Conservation (phyloP, 2,113 vertebrate species). For the Manacus vitellinus region DNA sequence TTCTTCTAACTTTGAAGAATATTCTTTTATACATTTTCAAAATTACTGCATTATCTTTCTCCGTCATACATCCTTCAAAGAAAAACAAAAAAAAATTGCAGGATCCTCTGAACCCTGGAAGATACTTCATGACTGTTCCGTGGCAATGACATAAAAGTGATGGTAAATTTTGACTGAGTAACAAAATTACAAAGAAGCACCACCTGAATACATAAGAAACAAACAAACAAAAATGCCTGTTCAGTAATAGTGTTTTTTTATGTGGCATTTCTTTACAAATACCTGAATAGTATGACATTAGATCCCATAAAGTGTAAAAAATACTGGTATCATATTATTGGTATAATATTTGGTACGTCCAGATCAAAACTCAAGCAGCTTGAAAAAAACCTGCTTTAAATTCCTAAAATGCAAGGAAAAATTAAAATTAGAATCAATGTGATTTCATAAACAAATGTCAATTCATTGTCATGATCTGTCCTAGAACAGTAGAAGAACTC, state of each 20-base stretch:
- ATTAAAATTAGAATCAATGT: neutral
- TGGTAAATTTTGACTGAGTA: neutral
- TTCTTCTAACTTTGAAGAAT: neutral
- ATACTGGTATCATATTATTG: neutral
- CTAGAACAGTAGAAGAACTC: neutral
- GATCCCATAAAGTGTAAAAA: neutral
- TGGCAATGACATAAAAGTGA: neutral
- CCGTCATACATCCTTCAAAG: neutral
- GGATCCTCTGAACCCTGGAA: neutral
- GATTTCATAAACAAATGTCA: neutral
- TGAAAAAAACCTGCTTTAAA: neutral
- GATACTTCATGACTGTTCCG: neutral
- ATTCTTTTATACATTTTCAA: neutral
- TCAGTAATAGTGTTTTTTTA: neutral
- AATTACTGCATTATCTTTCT: neutral
- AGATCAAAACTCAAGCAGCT: neutral
- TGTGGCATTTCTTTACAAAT: neutral
- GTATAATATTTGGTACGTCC: neutral
- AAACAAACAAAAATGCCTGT: neutral
- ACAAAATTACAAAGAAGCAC: neutral
- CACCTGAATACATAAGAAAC: neutral
- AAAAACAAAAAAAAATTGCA: neutral
- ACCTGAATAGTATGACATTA: neutral
- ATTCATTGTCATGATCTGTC: neutral
- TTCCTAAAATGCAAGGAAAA: neutral